Evolutionary conservation across 2,888 invertebrate genomes (phyloP).

Genomic region (Andrena bicolor): DNA sequence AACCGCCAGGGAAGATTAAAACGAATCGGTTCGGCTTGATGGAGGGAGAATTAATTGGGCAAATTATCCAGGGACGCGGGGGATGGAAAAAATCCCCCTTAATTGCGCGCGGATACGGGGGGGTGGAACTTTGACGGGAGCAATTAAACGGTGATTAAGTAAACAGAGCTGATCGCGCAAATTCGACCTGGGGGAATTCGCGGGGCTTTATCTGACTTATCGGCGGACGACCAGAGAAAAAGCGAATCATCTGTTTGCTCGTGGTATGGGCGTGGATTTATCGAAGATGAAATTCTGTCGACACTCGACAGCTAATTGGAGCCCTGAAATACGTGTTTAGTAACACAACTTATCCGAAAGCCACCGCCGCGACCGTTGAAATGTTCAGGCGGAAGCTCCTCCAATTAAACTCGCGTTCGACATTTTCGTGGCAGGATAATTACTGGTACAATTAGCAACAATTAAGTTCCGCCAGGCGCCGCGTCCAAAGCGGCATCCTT

Average conservation of each 20-base stretch:
- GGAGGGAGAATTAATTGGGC: slow-evolving; percentile 38
- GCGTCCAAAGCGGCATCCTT: background rate
- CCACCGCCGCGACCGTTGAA: background rate
- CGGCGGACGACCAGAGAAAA: background rate
- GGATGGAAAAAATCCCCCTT: slow-evolving; percentile 21
- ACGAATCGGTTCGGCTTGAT: slow-evolving; percentile 1
- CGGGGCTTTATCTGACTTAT: background rate
- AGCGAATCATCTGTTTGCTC: background rate
- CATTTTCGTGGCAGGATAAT: slow-evolving; percentile 3
- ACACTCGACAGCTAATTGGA: no score
- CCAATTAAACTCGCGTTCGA: slow-evolving; percentile 21
- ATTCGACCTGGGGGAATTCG: slow-evolving; percentile 2
- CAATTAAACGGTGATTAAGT: slow-evolving; percentile 45
- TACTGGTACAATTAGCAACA: background rate
- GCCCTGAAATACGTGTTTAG: no score
- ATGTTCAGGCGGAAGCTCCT: background rate
- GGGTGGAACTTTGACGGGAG: slow-evolving; percentile 33
- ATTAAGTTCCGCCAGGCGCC: background rate
- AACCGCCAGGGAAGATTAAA: slow-evolving; percentile 41
- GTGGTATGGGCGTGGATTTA: background rate
- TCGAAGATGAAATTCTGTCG: background rate
- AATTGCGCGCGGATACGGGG: slow-evolving; percentile 34
- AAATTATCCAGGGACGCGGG: slow-evolving; percentile 19
- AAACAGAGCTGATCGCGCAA: slow-evolving; percentile 15
- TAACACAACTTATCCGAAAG: background rate